phyloP scores from a whole-genome alignment of 2,888 invertebrate genomes.

The Eustalomyia histrio region DNA sequence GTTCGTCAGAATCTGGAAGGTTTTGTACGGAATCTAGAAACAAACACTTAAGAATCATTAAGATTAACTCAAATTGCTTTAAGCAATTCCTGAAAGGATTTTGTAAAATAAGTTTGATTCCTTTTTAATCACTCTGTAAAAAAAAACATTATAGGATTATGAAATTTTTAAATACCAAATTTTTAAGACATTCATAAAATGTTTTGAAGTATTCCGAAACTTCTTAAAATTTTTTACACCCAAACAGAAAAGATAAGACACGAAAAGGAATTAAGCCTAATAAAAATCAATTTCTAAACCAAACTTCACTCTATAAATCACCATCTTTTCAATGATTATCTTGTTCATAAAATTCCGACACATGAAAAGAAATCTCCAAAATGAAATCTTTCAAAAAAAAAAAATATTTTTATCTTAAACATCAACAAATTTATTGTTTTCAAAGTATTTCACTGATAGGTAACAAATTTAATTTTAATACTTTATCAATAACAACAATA shows the following conservation, averaged over 20 bases:
- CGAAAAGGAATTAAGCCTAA: constrained; percentile 28
- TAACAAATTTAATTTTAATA: constrained; percentile 61
- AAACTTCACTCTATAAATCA: constrained; percentile 48
- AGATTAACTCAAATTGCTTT: too few species aligned
- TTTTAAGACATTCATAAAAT: not conserved
- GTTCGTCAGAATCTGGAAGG: too few species aligned
- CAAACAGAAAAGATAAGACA: not conserved
- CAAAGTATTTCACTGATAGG: constrained; percentile 46
- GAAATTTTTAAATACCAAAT: not conserved
- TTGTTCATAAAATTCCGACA: constrained; percentile 39
- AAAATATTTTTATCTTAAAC: constrained; percentile 45
- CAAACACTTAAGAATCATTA: too few species aligned
- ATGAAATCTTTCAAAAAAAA: constrained; percentile 7
- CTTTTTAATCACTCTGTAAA: not conserved
- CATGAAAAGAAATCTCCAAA: constrained; percentile 14
- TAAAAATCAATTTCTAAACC: constrained; percentile 34
- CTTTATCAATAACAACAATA: constrained; percentile 38
- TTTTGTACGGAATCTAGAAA: too few species aligned
- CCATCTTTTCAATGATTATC: constrained; percentile 29
- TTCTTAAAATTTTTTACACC: constrained; percentile 20
- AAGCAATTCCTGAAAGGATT: too few species aligned
- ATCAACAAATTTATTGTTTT: constrained; percentile 31
- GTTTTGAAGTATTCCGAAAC: not conserved
- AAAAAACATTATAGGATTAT: not conserved
- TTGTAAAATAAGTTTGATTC: too few species aligned